Base-by-base conservation (phyloP, 37 sponge, comb jelly and placozoan genomes). In the Diacarnus erythraeanus region DNA sequence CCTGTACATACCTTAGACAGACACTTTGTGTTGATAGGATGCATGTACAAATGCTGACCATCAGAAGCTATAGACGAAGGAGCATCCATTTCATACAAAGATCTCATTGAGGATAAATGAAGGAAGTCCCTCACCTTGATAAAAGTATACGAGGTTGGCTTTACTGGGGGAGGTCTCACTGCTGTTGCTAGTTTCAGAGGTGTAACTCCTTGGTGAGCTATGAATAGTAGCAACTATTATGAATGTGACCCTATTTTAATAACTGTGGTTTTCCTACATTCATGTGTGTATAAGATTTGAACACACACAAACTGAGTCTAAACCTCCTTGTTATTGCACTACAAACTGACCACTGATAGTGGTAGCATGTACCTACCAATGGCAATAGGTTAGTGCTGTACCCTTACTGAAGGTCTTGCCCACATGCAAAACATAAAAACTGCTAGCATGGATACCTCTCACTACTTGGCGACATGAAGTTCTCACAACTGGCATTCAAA, bases 11-110 rank as follows among this genome's bases (percentile, higher is more conserved):
- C 91, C 86, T 80, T 89, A 26, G 84, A 44, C 43, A 93, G 58
- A 71, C 94, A 93, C 20, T 71, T 73, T 20, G 93, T 73, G 59
- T 87, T 93, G 44, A 96, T 59, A 36, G 97, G 85, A 40, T 96
- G 97, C 30, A 96, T 31, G 84, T 93, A 96, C 26, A 96, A 69
- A 51, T 90, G 94, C 59, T 96, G 97, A 31, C 97, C 97, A 86
- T 96, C 97, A 70, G 76, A 66, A 64, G 94, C 91, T 93, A 71
- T 42, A 27, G 54, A 12, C 37, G 10, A 22, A 61, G 15, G 35
- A 15, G 23, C 61, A 60, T 26, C 4, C 27, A 60, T 4, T 26
- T 21, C 61, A 60, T 25, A 15, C 61, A 60, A 60, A n/a, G 22
- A 20, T 25, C 22, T 60, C 22, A 20, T 60, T 60, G 17, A 20